These are phyloP conservation scores for Zosterops pallidus DNA, from an alignment of 2,113 vertebrate species.

Conservation along the genomic window DNA sequence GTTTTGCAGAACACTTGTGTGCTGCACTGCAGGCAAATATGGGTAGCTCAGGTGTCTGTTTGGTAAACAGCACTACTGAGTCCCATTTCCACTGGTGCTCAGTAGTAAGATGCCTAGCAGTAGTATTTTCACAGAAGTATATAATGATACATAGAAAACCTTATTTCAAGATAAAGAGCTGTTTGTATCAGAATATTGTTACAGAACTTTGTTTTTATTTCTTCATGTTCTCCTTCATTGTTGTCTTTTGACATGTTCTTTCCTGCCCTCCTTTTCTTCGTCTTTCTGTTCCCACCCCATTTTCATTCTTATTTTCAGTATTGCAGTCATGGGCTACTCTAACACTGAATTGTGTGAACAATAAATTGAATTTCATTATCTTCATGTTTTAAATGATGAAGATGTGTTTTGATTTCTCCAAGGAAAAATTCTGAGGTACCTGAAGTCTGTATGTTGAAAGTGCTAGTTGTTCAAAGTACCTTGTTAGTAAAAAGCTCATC, in stretches of 20 bases:
- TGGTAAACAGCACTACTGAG: background rate
- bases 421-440: conserved; percentile 1
- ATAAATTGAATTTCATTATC: conserved; percentile 2
- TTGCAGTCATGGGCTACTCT: background rate
- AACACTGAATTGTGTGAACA: conserved; percentile 20
- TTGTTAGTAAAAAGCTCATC: background rate
- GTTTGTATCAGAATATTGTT: background rate
- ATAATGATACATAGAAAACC: background rate
- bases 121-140: background rate
- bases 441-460: background rate
- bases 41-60: background rate
- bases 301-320: conserved; percentile 18
- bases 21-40: background rate
- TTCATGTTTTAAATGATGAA: conserved; percentile 20
- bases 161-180: background rate
- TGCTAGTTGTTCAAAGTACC: background rate
- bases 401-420: conserved; percentile 5
- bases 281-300: fast-evolving
- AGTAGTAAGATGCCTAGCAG: background rate
- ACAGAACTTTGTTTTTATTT: background rate
- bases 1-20: background rate
- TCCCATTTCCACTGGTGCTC: background rate
- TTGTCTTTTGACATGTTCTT: background rate
- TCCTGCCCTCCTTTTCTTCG: background rate
- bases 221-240: background rate